Evolutionary conservation across 2,888 invertebrate genomes (phyloP).

Genomic region (Allophyes oxyacanthae): DNA sequence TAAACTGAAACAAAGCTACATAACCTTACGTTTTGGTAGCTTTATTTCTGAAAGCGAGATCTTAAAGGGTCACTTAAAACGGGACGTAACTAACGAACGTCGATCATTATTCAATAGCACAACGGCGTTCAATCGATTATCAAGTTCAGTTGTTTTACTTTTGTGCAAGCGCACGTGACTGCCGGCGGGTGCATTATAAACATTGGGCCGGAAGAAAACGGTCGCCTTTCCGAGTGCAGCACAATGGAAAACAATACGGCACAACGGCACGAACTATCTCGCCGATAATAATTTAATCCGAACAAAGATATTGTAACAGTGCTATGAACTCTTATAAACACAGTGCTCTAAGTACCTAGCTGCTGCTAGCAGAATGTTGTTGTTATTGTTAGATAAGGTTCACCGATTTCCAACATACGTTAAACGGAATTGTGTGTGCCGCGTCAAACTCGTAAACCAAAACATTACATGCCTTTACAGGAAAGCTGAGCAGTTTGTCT

Average conservation of each 20-base stretch:
- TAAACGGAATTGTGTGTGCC: slow-evolving; percentile 2
- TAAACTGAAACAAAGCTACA: too few species aligned
- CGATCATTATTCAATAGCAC: slow-evolving; percentile 11
- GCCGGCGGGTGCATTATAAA: slow-evolving; percentile 2
- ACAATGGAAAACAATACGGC: slow-evolving; percentile 11
- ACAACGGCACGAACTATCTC: slow-evolving; percentile 1
- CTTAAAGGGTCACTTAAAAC: not conserved
- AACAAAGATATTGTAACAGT: slow-evolving; percentile 3
- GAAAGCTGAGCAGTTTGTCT: slow-evolving; percentile 17
- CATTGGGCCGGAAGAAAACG: slow-evolving; percentile 13
- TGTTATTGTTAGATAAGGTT: too few species aligned
- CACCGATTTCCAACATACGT: slow-evolving; percentile 59
- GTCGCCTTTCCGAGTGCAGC: slow-evolving; percentile 8
- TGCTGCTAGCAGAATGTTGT: too few species aligned
- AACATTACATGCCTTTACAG: slow-evolving; percentile 25
- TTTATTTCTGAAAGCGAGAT: too few species aligned
- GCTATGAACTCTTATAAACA: slow-evolving; percentile 4
- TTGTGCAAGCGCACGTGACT: slow-evolving; percentile 21
- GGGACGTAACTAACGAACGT: not conserved
- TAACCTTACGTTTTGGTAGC: too few species aligned
- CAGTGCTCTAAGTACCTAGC: too few species aligned
- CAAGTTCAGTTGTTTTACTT: slow-evolving; percentile 20
- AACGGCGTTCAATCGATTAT: slow-evolving; percentile 14
- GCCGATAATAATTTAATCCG: not conserved
- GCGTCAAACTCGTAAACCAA: slow-evolving; percentile 9